Base-by-base conservation (phyloP, 2,888 invertebrate genomes). In the Bellardia bayeri region DNA sequence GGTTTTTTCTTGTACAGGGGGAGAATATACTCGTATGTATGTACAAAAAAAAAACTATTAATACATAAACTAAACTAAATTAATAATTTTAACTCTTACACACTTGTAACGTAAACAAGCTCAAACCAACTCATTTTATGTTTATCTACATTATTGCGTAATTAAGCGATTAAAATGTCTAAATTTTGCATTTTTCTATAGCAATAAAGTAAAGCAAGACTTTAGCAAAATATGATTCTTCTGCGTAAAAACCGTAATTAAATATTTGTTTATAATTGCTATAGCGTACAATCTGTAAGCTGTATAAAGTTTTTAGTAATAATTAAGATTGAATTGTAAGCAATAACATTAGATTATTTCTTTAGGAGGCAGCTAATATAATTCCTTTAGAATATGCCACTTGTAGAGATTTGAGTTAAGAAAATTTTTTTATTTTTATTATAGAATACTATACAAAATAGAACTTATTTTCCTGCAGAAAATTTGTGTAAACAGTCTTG, bases 101-200 rank as follows among this genome's bases (percentile, higher is more conserved):
- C 68, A 68, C 14, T 23, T 68, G 68, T 30, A 49, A 11, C 14
- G 7, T 49, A n/a, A 37, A 5, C n/a, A 14, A 40, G 6, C 14
- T 14, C 37, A 63, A 23, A 5, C n/a, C 14, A 40, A 14, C 14
- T 14, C 37, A 37, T 9, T 63, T 63, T 1, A 13, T 8, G 14
- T 30, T 68, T 49, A 30, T 49, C 68, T 68, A 49, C 3, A 13
- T 68, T 68, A 68, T 45, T 23, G 23, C 14, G 49, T 14, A 68
- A 68, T 68, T 49, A 68, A 68, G 14, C 14, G 30, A 68, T 68
- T 68, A 68, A 45, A 68, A n/a, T 6, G 7, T 40, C 63, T n/a
- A 8, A 37, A 37, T 2, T 63, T 33, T 40, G 14, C 68, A 30
- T 49, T 45, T 16, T 68, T 45, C 30, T 30, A 68, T 14, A 14